Evolutionary conservation across 2,113 vertebrate species (phyloP).

Genomic region (Pimephales promelas): DNA sequence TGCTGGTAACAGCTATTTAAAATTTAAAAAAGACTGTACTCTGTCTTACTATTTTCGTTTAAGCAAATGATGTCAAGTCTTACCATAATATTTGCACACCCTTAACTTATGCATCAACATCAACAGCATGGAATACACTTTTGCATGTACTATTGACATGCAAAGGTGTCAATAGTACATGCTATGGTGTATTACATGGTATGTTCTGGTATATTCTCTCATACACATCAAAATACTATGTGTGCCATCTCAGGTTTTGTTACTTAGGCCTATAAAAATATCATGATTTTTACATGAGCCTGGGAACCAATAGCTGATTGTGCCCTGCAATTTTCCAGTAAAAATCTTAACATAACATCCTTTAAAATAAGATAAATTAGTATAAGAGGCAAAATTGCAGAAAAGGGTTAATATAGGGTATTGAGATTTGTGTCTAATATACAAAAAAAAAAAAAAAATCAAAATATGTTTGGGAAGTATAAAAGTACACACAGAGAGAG

Average conservation of each 20-base stretch:
- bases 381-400: too few species aligned
- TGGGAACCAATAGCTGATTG: background rate
- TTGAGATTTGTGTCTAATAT: too few species aligned
- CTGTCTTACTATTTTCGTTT: background rate
- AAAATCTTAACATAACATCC: too few species aligned
- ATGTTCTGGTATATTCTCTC: background rate
- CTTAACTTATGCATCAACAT: conserved; percentile 38
- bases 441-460: too few species aligned
- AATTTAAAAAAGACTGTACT: background rate
- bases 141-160: background rate
- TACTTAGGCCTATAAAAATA: background rate
- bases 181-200: too few species aligned
- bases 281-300: background rate
- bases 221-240: background rate
- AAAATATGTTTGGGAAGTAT: too few species aligned
- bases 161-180: too few species aligned
- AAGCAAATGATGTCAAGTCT: background rate
- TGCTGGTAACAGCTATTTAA: background rate
- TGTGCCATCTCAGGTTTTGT: conserved; percentile 4
- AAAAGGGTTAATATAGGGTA: too few species aligned
- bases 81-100: conserved; percentile 34
- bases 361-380: too few species aligned
- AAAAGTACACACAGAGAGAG: too few species aligned
- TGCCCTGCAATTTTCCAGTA: background rate
- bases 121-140: conserved; percentile 8